phyloP scores from a whole-genome alignment of 2,113 vertebrate species.

The Hipposideros armiger region DNA sequence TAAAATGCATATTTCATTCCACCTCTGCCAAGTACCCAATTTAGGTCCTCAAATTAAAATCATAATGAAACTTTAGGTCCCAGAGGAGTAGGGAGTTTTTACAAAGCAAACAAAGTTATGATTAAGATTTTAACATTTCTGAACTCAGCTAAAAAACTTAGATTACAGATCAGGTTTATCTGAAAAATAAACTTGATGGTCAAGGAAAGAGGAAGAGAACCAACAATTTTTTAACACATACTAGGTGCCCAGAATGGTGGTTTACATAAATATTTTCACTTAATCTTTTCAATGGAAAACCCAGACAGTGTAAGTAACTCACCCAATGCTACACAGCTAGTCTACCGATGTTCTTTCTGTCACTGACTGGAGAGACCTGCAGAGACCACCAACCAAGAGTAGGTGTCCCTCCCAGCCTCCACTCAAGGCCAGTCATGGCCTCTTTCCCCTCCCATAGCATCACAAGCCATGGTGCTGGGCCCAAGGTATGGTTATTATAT shows the following conservation, averaged over 20 bases:
- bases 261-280: not conserved
- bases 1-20: slow-evolving; percentile 63
- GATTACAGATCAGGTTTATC: not conserved
- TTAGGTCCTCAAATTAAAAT: slow-evolving; percentile 82
- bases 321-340: not conserved
- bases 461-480: not conserved
- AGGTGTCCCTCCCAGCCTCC: not conserved
- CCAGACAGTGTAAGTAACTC: not conserved
- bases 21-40: slow-evolving; percentile 70
- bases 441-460: not conserved
- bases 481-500: not conserved
- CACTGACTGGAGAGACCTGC: not conserved
- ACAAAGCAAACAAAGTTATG: slow-evolving; percentile 78
- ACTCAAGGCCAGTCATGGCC: too few relatives aligned
- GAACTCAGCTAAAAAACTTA: slow-evolving; percentile 58
- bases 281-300: not conserved
- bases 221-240: not conserved
- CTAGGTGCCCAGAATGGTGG: not conserved
- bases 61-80: slow-evolving; percentile 76
- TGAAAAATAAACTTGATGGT: slow-evolving; percentile 42
- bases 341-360: not conserved
- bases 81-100: slow-evolving; percentile 68
- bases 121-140: slow-evolving; percentile 81
- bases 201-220: not conserved
- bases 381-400: not conserved